Percentiles rank a stretch among this genome's conserved stretches.
phyloP scores from a whole-genome alignment of 2,797 vertebrate species.

The Oreonectes daqikongensis region DNA sequence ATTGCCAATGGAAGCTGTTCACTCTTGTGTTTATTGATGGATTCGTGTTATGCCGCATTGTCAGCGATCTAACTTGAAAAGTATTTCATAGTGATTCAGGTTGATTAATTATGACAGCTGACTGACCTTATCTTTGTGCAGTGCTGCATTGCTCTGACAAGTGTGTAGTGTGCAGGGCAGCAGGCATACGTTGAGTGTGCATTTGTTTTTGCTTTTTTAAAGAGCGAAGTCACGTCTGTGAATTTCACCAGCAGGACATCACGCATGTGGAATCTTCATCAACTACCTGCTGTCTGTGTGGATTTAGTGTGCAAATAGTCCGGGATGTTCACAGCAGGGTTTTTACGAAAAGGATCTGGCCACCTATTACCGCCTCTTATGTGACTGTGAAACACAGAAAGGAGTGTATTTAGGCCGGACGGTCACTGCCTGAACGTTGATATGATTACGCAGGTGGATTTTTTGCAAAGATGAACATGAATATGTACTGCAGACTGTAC shows the following conservation, averaged over 20 bases:
- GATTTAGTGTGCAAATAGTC: slow-evolving; percentile 25
- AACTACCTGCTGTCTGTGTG: slow-evolving; percentile 16
- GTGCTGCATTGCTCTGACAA: slow-evolving; percentile 48
- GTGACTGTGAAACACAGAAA: slow-evolving; percentile 7
- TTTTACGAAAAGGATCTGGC: background rate
- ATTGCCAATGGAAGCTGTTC: slow-evolving; percentile 5
- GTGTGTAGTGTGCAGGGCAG: slow-evolving; percentile 41
- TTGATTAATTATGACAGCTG: slow-evolving; percentile 55
- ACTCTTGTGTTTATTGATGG: slow-evolving; percentile 19
- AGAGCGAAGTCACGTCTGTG: slow-evolving; percentile 1
- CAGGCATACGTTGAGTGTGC: slow-evolving; percentile 39
- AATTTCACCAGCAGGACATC: slow-evolving; percentile 26
- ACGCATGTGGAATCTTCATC: slow-evolving; percentile 12
- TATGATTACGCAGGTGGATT: slow-evolving; percentile 41
- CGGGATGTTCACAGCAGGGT: slow-evolving; percentile 5
- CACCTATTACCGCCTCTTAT: background rate
- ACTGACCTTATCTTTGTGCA: slow-evolving; percentile 47
- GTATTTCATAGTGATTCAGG: slow-evolving; percentile 20
- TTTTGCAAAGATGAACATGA: slow-evolving; percentile 35
- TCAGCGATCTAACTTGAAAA: slow-evolving; percentile 29
- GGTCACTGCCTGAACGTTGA: slow-evolving; percentile 8
- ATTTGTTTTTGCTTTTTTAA: slow-evolving; percentile 38
- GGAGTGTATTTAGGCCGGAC: slow-evolving; percentile 9
- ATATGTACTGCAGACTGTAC: slow-evolving; percentile 17
- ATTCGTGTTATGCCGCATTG: slow-evolving; percentile 4